A percentile compares a stretch with the other conserved stretches of the same genome.
These are phyloP conservation scores for Dinomys branickii DNA, from an alignment of 2,113 vertebrate species.

Conservation along the genomic window DNA sequence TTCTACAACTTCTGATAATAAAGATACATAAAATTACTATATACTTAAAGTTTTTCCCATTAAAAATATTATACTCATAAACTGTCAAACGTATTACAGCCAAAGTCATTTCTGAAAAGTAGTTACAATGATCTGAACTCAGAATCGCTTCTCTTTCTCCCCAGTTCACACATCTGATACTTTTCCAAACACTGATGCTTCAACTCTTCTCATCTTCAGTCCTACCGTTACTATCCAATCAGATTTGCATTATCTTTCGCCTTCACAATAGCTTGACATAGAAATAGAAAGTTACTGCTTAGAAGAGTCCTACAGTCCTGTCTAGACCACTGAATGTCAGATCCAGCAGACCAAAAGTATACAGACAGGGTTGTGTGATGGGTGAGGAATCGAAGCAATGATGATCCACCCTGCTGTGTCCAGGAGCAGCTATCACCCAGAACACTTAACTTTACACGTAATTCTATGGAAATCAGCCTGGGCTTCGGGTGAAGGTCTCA, in stretches of 20 bases:
- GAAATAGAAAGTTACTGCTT: slow-evolving; percentile 14
- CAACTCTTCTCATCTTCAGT: not conserved
- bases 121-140: not conserved
- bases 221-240: slow-evolving; percentile 30
- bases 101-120: not conserved
- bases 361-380: not conserved
- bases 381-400: not conserved
- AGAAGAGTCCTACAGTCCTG: slow-evolving; percentile 19
- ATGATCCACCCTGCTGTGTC: not conserved
- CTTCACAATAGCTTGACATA: slow-evolving; percentile 25
- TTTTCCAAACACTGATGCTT: slow-evolving; percentile 44
- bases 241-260: slow-evolving; percentile 64
- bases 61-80: slow-evolving; percentile 11
- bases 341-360: not conserved
- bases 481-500: not conserved
- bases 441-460: not conserved
- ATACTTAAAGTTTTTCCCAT: not conserved
- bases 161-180: not conserved
- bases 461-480: not conserved
- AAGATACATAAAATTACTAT: not conserved
- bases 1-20: not conserved
- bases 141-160: slow-evolving; percentile 23
- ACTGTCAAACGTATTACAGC: not conserved
- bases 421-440: not conserved
- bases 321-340: not conserved